A percentile compares a stretch with the other conserved stretches of the same genome.
Evolutionary conservation across 2,888 invertebrate species (phyloP).

Genomic region (Phyto melanocephala): DNA sequence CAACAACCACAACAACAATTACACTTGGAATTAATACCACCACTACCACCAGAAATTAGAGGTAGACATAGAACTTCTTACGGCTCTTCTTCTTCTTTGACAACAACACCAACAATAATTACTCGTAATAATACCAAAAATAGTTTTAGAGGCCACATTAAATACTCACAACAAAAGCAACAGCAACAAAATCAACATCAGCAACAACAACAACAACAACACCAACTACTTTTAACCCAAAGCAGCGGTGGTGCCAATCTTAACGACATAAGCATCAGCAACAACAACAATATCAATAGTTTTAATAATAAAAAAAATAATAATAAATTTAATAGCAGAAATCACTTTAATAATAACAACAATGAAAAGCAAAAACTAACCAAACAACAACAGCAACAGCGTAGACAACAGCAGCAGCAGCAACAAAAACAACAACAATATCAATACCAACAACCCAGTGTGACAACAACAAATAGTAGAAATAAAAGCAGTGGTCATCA

Average conservation of each 20-base stretch:
- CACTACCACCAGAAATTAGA: conserved; percentile 40
- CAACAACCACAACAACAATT: conserved; percentile 66
- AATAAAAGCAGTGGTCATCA: conserved; percentile 42
- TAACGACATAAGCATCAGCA: conserved; percentile 65
- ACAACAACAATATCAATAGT: conserved; percentile 55
- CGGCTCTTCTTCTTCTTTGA: conserved; percentile 72
- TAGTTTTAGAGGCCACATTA: conserved; percentile 77
- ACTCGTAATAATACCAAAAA: conserved; percentile 75
- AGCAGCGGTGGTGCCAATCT: conserved; percentile 38
- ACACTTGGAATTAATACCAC: conserved; percentile 64
- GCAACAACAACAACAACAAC: conserved; percentile 63
- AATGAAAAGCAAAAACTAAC: conserved; percentile 40
- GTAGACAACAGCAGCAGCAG: conserved; percentile 59
- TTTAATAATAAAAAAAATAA: conserved; percentile 69
- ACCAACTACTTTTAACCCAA: conserved; percentile 34
- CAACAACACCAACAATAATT: conserved; percentile 68
- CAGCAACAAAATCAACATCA: conserved; percentile 64
- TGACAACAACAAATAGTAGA: conserved; percentile 50
- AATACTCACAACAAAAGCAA: conserved; percentile 69
- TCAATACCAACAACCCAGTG: conserved; percentile 62
- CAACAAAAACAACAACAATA: conserved; percentile 64
- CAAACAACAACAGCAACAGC: conserved; percentile 53
- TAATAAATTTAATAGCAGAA: conserved; percentile 66
- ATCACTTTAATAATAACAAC: conserved; percentile 51
- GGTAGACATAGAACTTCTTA: conserved; percentile 53